A percentile compares a stretch with the other conserved stretches of the same genome.
phyloP scores from a whole-genome alignment of 2,888 invertebrate genomes.

The Adelognathus sp. region DNA sequence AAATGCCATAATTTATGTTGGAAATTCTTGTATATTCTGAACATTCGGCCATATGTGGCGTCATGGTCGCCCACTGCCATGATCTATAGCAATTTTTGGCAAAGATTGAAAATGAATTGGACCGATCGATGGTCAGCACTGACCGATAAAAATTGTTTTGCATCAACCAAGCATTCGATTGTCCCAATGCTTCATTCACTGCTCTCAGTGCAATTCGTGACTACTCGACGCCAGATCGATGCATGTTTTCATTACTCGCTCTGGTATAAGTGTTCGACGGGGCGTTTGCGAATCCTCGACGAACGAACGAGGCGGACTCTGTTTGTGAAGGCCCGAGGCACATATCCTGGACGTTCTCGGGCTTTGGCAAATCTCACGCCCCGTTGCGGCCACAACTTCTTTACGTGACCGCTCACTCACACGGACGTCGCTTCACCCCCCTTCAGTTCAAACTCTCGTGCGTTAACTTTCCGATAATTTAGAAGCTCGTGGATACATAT shows the following conservation, averaged over 20 bases:
- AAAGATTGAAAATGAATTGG: no score
- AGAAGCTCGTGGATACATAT: background rate
- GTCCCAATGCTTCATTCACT: no score
- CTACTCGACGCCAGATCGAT: no score
- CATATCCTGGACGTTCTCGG: slow-evolving; percentile 44
- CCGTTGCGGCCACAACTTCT: slow-evolving; percentile 26
- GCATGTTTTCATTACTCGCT: slow-evolving; percentile 30
- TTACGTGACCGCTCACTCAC: slow-evolving; percentile 1
- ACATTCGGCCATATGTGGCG: no score
- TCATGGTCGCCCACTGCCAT: no score
- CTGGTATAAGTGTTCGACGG: slow-evolving; percentile 16
- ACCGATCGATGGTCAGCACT: no score
- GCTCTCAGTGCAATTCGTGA: no score
- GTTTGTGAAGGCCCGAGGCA: slow-evolving; percentile 49
- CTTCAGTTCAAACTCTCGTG: slow-evolving; percentile 20
- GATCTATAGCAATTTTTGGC: no score
- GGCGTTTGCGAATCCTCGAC: slow-evolving; percentile 32
- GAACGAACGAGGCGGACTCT: slow-evolving; percentile 29
- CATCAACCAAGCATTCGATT: no score
- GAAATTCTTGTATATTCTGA: no score
- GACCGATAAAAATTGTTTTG: no score
- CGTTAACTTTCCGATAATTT: slow-evolving; percentile 60
- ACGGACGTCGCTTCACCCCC: background rate
- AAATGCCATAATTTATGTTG: no score
- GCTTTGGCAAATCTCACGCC: slow-evolving; percentile 43